phyloP scores from a whole-genome alignment of 2,888 invertebrate genomes.

The Limnephilus rhombicus region DNA sequence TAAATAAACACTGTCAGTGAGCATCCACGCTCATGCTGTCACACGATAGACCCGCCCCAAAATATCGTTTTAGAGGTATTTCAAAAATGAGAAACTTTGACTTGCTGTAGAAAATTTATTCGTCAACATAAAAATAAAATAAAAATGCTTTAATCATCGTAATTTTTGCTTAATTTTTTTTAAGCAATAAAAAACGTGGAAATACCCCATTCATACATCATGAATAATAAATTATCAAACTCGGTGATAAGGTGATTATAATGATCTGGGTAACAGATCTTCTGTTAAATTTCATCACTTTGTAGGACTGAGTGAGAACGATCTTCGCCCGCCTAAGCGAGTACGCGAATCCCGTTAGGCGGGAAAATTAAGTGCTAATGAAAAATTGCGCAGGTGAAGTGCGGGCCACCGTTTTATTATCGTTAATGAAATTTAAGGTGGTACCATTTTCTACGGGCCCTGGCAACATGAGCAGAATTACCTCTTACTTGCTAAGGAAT shows the following conservation, averaged over 20 bases:
- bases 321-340: background rate
- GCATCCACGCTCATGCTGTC: too few species aligned
- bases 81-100: too few species aligned
- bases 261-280: background rate
- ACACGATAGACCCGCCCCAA: too few species aligned
- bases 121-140: too few species aligned
- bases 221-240: too few species aligned
- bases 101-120: too few species aligned
- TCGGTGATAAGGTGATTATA: background rate
- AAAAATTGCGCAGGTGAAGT: slow-evolving; percentile 63
- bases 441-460: background rate
- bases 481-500: background rate
- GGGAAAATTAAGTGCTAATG: slow-evolving; percentile 66
- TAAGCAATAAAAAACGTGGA: too few species aligned
- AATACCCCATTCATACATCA: too few species aligned
- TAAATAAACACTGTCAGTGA: too few species aligned
- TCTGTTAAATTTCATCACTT: background rate
- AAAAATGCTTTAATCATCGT: too few species aligned
- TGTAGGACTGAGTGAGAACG: slow-evolving; percentile 11
- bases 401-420: slow-evolving; percentile 52
- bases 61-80: too few species aligned
- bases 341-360: slow-evolving; percentile 48
- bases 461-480: slow-evolving; percentile 12
- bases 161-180: too few species aligned
- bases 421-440: slow-evolving; percentile 52